Evolutionary conservation across 2,797 vertebrate genomes (phyloP).

Genomic region (Myotis myotis): DNA sequence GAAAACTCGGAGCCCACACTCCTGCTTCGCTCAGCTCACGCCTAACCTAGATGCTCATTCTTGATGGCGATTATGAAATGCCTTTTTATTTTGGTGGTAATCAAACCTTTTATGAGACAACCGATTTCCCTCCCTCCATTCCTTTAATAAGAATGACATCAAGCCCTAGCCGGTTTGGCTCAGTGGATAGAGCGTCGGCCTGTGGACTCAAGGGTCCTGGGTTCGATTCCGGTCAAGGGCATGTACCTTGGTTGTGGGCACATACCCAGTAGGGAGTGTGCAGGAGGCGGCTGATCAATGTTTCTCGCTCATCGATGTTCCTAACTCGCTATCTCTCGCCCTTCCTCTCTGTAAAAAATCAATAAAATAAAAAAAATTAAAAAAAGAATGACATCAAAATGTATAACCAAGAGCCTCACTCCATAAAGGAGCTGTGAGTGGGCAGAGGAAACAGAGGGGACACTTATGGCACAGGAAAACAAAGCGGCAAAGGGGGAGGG

Average conservation of each 20-base stretch:
- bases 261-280: no score
- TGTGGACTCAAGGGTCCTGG: no score
- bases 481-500: background rate
- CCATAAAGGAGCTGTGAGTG: background rate
- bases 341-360: no score
- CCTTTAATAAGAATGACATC: background rate
- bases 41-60: background rate
- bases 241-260: no score
- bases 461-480: background rate
- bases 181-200: no score
- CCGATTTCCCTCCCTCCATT: background rate
- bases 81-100: background rate
- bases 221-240: no score
- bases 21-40: rapidly evolving
- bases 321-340: no score
- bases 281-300: no score
- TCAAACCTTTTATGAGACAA: background rate
- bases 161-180: no score
- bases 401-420: background rate
- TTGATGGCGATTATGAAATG: background rate
- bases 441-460: background rate
- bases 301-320: no score
- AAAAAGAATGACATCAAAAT: background rate
- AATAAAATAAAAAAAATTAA: no score
- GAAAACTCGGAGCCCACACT: rapidly evolving